Base-by-base conservation (phyloP, 2,888 invertebrate genomes). In the Latrodectus elegans region DNA sequence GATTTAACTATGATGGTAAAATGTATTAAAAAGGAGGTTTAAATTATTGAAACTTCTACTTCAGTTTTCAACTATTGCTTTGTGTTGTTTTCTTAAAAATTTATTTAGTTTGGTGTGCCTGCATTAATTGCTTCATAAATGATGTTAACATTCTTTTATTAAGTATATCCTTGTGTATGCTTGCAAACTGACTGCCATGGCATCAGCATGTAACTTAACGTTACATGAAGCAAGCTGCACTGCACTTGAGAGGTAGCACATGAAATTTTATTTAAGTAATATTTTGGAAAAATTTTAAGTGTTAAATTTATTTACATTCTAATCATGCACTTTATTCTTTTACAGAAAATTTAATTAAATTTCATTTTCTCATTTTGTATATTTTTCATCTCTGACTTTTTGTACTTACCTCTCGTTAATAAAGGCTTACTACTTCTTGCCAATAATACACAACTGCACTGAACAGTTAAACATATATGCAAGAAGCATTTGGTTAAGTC, bases 401-500 rank as follows among this genome's bases (percentile, higher is more conserved):
- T 71, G 38, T 11, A 10, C 49, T 17, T 65, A 53, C 67, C 74
- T 81, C 74, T 81, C 74, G 22, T 38, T 65, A 14, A 22, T 26
- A 26, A 65, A 86, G 86, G 73, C 86, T 87, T 87, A 81, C 86
- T 77, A 87, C 81, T 87, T 87, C 86, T 87, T 87, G 86, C 67
- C 82, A 81, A 67, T 49, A 68, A 22, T 81, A 81, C 86, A 82
- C 65, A 65, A 78, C 52, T 60, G 65, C 65, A 80, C 81, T 49
- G 55, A 64, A 64, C 49, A 53, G 64, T 51, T 74, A 51, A 65
- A 80, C 67, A 73, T 65, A 68, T 80, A 71, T 81, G 86, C 86
- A 87, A 87, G 86, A 87, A 87, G 86, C 77, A 55, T 70, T 81
- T 87, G 86, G 86, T 87, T 82, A 87, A 87, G 86, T 87, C 86